phyloP scores from a whole-genome alignment of 2,113 vertebrate genomes.

The zebrafish (Danio rerio) region GRCz12tu NC_133182.1:27377501-27378000 shows the following conservation, averaged over 20 bases:
- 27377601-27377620: too few species aligned
- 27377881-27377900: constrained; percentile 52
- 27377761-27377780: constrained; percentile 8
- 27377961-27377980: constrained; percentile 84
- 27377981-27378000: constrained; percentile 81
- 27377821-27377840: constrained; percentile 53
- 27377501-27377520: constrained; percentile 98
- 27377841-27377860: constrained; percentile 60
- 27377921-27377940: constrained; percentile 65
- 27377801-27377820: constrained; percentile 58
- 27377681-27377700: constrained; percentile 3
- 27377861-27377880: neutral
- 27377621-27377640: neutral
- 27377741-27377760: neutral
- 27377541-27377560: constrained; percentile 94
- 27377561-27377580: constrained; percentile 95
- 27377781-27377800: constrained; percentile 46
- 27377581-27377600: constrained; percentile 38
- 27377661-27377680: neutral
- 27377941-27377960: constrained; percentile 51
- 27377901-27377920: constrained; percentile 71
- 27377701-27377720: neutral
- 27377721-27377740: neutral
- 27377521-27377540: constrained; percentile 99
- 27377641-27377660: neutral